Conservation (phyloP, 2,113 vertebrate genomes). For the Clupea harengus region DNA sequence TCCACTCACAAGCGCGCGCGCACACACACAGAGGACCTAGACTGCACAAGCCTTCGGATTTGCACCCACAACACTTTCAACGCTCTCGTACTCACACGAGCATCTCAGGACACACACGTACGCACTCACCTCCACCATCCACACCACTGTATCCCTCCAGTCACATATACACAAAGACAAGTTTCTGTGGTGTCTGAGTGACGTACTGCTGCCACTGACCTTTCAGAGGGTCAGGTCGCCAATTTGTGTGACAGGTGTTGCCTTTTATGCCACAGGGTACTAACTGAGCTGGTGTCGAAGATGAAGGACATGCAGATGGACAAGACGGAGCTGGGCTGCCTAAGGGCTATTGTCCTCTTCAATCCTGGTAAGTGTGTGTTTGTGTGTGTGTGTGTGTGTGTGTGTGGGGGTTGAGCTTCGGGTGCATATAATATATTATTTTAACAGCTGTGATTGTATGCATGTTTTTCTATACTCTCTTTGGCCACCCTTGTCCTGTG, state of each 20-base stretch:
- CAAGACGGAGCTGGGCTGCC: constrained; percentile 90
- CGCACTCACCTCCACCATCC: not conserved
- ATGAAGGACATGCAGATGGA: constrained; percentile 99
- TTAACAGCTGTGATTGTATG: not conserved
- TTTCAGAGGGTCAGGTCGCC: not conserved
- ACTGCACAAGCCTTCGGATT: not conserved
- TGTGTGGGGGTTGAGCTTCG: not conserved
- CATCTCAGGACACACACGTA: not conserved
- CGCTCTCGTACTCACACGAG: not conserved
- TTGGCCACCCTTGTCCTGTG: not conserved
- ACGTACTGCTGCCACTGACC: not conserved
- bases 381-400: not conserved
- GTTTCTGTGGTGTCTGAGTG: not conserved
- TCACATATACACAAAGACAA: not conserved
- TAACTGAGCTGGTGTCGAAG: constrained; percentile 94
- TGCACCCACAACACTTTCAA: not conserved
- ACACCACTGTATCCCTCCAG: not conserved
- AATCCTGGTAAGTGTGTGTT: constrained; percentile 80
- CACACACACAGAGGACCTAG: not conserved
- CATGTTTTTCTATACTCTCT: not conserved
- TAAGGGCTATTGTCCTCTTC: constrained; percentile 92
- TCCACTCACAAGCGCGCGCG: not conserved
- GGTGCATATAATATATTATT: not conserved
- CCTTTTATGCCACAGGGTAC: constrained; percentile 72
- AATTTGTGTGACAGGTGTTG: not conserved